These are phyloP conservation scores for Paraplagusia blochii DNA, from an alignment of 2,113 vertebrate genomes.

Conservation along the genomic window DNA sequence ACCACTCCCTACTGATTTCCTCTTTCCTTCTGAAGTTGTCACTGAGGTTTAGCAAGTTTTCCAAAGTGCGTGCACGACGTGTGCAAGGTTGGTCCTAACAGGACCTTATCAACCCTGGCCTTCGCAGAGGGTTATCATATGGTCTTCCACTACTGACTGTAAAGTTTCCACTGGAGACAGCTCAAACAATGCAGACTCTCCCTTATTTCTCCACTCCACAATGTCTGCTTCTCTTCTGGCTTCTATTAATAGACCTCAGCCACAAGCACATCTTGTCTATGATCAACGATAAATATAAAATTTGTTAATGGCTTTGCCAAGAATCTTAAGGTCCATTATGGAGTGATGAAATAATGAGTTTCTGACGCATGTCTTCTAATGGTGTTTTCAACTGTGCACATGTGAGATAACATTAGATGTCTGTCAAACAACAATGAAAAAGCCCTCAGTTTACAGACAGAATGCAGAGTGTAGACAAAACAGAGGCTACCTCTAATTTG, in stretches of 20 bases:
- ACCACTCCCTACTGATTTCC: slow-evolving; percentile 44
- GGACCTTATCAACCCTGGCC: slow-evolving; percentile 43
- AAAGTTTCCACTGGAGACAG: slow-evolving; percentile 60
- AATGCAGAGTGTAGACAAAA: slow-evolving; percentile 8
- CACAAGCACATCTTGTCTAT: slow-evolving; percentile 51
- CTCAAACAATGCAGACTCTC: slow-evolving; percentile 60
- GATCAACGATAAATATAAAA: slow-evolving; percentile 20
- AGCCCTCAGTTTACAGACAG: slow-evolving; percentile 10
- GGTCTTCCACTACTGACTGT: slow-evolving; percentile 36
- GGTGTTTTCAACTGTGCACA: too few species aligned
- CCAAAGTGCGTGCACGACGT: slow-evolving; percentile 13
- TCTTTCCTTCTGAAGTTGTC: slow-evolving; percentile 29
- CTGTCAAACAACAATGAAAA: too few species aligned
- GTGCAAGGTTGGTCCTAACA: slow-evolving; percentile 21
- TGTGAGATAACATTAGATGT: too few species aligned
- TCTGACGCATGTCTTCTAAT: too few species aligned
- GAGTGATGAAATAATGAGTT: too few species aligned
- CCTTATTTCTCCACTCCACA: slow-evolving; percentile 14
- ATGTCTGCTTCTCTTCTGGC: slow-evolving; percentile 16
- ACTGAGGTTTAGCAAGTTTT: slow-evolving; percentile 39
- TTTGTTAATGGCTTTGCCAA: slow-evolving; percentile 19
- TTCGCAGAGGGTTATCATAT: slow-evolving; percentile 53
- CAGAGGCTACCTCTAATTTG: slow-evolving; percentile 11
- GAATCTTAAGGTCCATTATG: slow-evolving; percentile 3
- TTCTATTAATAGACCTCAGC: slow-evolving; percentile 49